Evolutionary conservation across 2,888 invertebrate genomes (phyloP).

Genomic region (Hoplodrina ambigua): DNA sequence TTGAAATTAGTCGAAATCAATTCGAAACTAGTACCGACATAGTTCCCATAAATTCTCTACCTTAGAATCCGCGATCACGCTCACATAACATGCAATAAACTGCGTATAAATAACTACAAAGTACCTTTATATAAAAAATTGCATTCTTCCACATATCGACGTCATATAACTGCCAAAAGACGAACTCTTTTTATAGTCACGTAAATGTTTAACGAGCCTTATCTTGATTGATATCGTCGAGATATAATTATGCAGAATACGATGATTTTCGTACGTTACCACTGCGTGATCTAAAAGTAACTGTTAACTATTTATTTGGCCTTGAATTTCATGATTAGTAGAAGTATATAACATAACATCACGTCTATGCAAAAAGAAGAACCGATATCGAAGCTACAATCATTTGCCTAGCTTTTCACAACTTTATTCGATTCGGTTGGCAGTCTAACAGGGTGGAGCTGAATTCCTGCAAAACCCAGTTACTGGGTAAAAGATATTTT

Average conservation of each 20-base stretch:
- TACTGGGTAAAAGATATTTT: too few species aligned
- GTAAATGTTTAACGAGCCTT: slow-evolving; percentile 29
- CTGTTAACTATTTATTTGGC: background rate
- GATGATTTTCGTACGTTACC: background rate
- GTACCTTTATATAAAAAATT: background rate
- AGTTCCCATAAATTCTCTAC: background rate
- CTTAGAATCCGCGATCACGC: background rate
- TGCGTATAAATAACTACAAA: slow-evolving; percentile 6
- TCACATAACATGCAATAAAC: slow-evolving; percentile 2
- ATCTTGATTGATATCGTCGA: slow-evolving; percentile 40
- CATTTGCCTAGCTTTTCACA: too few species aligned
- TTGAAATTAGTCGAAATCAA: background rate
- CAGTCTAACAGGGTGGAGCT: too few species aligned
- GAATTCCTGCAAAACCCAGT: too few species aligned
- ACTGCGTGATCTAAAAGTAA: slow-evolving; percentile 4
- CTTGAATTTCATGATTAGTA: slow-evolving; percentile 13
- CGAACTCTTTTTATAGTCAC: slow-evolving; percentile 22
- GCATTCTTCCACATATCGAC: slow-evolving; percentile 24
- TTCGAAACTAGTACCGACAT: background rate
- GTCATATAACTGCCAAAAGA: slow-evolving; percentile 13
- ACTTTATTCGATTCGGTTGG: too few species aligned
- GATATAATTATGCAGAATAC: slow-evolving; percentile 8
- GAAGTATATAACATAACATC: background rate
- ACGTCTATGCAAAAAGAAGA: background rate
- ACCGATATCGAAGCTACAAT: too few species aligned